Conservation (phyloP, 2,113 vertebrate genomes). For the Erpornis zantholeuca region DNA sequence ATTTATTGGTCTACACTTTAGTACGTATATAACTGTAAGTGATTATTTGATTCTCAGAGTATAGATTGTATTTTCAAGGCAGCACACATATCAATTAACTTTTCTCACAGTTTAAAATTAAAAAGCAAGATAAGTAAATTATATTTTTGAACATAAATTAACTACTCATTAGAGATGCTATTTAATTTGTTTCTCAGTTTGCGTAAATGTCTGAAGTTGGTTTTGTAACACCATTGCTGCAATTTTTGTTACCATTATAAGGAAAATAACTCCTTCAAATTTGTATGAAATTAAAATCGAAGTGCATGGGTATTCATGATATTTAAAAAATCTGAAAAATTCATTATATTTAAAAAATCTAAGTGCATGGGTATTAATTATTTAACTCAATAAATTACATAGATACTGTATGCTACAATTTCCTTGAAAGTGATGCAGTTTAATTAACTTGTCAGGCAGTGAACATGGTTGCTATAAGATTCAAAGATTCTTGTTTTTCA, state of each 20-base stretch:
- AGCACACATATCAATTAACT: neutral
- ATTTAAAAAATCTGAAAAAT: too few species aligned
- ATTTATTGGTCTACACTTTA: neutral
- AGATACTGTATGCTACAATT: neutral
- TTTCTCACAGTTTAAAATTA: neutral
- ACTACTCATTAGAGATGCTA: neutral
- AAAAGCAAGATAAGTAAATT: neutral
- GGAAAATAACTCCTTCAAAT: neutral
- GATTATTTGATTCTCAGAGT: neutral
- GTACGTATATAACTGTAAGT: neutral
- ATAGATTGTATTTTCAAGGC: neutral
- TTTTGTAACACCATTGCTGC: neutral
- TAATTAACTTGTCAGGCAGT: neutral
- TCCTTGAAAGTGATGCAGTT: neutral
- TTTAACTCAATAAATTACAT: neutral
- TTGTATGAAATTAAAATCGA: neutral
- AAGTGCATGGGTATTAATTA: neutral
- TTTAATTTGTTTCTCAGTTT: slow-evolving; percentile 1
- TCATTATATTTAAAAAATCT: neutral
- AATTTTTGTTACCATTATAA: neutral
- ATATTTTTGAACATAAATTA: neutral
- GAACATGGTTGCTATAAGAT: neutral
- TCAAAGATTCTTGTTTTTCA: neutral
- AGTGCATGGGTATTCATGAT: neutral
- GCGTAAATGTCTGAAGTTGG: neutral